Evolutionary conservation across 2,888 invertebrate species (phyloP).

Genomic region (Drosophila suboccidentalis): DNA sequence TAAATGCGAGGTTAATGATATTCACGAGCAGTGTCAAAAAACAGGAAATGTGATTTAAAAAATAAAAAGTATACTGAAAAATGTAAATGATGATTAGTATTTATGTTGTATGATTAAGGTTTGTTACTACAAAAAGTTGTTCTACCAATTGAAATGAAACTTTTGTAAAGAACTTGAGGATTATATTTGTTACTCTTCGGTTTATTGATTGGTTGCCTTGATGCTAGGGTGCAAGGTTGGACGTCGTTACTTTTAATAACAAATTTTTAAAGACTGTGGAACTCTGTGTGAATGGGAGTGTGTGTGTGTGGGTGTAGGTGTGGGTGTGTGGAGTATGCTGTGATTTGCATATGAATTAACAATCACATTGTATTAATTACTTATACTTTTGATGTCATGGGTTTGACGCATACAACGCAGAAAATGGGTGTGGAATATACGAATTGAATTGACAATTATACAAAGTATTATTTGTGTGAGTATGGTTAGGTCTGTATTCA

Average conservation of each 20-base stretch:
- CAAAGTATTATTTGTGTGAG: constrained; percentile 59
- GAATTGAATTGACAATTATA: constrained; percentile 51
- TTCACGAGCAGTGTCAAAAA: constrained; percentile 18
- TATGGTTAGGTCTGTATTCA: constrained; percentile 51
- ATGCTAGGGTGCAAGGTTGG: constrained; percentile 78
- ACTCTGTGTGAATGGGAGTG: constrained; percentile 29
- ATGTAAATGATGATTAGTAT: constrained; percentile 28
- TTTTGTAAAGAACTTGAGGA: constrained; percentile 19
- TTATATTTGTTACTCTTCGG: constrained; percentile 21
- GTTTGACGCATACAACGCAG: constrained; percentile 65
- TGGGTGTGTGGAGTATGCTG: constrained; percentile 22
- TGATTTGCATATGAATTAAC: constrained; percentile 14
- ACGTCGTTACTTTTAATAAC: constrained; percentile 38
- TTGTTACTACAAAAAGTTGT: constrained; percentile 39
- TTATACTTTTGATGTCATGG: constrained; percentile 22
- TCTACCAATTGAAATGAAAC: constrained; percentile 16
- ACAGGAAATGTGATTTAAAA: constrained; percentile 6
- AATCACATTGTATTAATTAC: constrained; percentile 21
- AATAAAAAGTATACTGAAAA: background rate
- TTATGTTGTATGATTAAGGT: constrained; percentile 9
- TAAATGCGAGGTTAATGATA: constrained; percentile 32
- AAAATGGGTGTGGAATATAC: constrained; percentile 80
- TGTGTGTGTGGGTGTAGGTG: constrained; percentile 28
- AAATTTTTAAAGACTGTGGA: background rate
- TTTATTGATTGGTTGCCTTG: constrained; percentile 59